A percentile compares a stretch with the other conserved stretches of the same genome.
Evolutionary conservation across 2,113 vertebrate genomes (phyloP).

Genomic region (Lagenorhynchus albirostris): DNA sequence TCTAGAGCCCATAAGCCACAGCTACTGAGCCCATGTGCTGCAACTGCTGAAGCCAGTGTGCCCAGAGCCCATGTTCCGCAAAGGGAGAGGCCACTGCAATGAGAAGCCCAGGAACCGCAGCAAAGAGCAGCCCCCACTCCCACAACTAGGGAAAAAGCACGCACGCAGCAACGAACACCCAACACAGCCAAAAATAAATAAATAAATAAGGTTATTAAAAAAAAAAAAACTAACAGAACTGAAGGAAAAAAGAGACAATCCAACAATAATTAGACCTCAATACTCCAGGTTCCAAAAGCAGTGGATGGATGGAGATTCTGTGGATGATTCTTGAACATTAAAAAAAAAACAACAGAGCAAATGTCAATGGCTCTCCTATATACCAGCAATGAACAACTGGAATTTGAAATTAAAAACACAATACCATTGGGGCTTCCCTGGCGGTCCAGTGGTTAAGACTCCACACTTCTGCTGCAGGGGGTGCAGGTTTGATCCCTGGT

Average conservation of each 20-base stretch:
- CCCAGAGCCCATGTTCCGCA: no score
- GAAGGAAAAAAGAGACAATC: neutral
- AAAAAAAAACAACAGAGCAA: neutral
- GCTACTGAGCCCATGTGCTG: no score
- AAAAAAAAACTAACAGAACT: neutral
- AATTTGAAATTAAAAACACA: neutral
- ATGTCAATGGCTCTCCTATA: neutral
- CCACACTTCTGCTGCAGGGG: neutral
- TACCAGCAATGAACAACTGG: neutral
- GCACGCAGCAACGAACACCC: no score
- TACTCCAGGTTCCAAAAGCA: neutral
- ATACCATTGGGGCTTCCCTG: neutral
- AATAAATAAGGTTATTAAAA: no score
- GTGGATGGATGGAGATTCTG: neutral
- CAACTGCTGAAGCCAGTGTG: no score
- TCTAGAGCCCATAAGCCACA: no score
- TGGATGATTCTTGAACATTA: neutral
- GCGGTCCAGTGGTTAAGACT: neutral
- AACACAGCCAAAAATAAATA: no score
- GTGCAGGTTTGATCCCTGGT: neutral
- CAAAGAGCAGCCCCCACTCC: no score
- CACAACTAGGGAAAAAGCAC: no score
- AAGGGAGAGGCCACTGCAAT: no score
- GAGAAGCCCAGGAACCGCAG: no score
- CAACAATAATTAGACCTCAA: neutral